Base-by-base conservation (phyloP, 2,797 vertebrate species). In the Naso thynnoides region DNA sequence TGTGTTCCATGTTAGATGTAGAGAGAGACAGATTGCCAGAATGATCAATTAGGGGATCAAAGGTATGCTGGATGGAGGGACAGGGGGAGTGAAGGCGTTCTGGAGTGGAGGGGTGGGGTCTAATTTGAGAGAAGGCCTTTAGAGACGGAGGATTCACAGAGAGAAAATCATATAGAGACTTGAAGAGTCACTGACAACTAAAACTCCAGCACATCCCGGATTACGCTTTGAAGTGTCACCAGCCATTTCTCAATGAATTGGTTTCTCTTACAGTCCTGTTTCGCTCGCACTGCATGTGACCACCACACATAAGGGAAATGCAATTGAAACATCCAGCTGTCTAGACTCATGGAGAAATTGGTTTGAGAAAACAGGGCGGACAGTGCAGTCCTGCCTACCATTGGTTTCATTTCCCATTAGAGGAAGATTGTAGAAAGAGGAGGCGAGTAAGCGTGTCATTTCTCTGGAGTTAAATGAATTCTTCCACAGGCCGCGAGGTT, bases 31-130 rank as follows among this genome's bases (percentile, higher is more conserved):
- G 73, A 88, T 78, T 75, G 78, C 39, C 57, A 69, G 79, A 86
- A 85, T 79, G 78, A 88, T 86, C 85, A 77, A 82, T 89, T 85
- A 85, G 24, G 49, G 73, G 78, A 86, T 90, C 77, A 88, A 87
- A 85, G 70, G 44, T 79, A 23, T n/a, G 29, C 21, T 78, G 54
- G 70, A 72, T 15, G 58, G n/a, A 65, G 33, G 21, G 49, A 49
- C 29, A 6, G 33, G 29, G 27, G 47, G 64, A n/a, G n/a, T 33
- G 75, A 36, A 52, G 55, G n/a, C 19, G 2, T 23, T 10, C 47
- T 39, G 44, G 36, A 44, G 56, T 14, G 53, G 38, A 10, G 47
- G 36, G 60, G 47, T 63, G 33, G 55, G 33, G 55, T 38, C 42
- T 56, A 56, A 75, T 79, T 42, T 79, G 50, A 82, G 52, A 78